These are phyloP conservation scores for Anthoscopus minutus DNA, from an alignment of 2,113 vertebrate genomes.

Conservation along the genomic window DNA sequence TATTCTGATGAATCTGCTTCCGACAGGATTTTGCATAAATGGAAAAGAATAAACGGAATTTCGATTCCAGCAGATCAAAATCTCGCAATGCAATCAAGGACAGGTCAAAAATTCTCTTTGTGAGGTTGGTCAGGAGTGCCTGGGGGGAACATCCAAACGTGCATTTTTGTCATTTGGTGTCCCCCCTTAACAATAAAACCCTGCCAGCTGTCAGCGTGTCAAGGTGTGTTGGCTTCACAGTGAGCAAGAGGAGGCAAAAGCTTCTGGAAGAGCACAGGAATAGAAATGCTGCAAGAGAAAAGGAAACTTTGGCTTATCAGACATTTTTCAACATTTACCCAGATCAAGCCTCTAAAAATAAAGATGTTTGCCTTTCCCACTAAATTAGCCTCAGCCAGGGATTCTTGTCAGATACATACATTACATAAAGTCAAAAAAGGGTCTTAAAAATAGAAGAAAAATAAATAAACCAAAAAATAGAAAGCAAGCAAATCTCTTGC, in stretches of 20 bases:
- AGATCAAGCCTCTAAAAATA: constrained; percentile 20
- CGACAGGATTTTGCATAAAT: accelerated
- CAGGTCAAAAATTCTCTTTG: not conserved
- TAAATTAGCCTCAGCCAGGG: not conserved
- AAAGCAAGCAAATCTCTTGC: not conserved
- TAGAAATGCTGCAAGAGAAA: not conserved
- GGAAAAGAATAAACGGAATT: not conserved
- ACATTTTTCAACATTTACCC: not conserved
- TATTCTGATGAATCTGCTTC: not conserved
- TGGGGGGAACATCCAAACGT: not conserved
- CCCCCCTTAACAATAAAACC: not conserved
- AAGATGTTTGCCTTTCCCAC: constrained; percentile 10
- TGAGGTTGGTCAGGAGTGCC: not conserved
- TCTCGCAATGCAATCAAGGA: accelerated
- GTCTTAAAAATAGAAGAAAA: constrained; percentile 24
- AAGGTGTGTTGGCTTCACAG: constrained; percentile 8
- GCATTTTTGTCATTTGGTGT: not conserved
- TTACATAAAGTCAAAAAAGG: not conserved
- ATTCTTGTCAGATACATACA: not conserved
- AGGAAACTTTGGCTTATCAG: not conserved
- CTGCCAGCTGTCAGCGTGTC: not conserved
- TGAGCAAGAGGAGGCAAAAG: not conserved
- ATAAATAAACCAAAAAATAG: not conserved
- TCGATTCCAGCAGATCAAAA: not conserved
- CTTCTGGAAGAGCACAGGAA: not conserved